These are phyloP conservation scores for Hyppa rectilinea DNA, from an alignment of 2,888 invertebrate genomes.

Conservation along the genomic window DNA sequence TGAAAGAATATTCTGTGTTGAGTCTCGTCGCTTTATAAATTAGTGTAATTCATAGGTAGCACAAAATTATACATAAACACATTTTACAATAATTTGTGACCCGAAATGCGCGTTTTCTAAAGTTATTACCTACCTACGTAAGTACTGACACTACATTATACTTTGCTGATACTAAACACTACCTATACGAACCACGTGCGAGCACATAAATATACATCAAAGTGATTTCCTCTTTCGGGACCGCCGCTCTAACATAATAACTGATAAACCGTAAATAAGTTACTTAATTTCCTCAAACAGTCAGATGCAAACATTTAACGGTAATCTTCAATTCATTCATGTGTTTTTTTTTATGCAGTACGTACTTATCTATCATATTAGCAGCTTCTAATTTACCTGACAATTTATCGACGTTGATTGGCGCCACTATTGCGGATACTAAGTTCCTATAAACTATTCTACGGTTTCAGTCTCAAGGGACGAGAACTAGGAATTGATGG, in stretches of 20 bases:
- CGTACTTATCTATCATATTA: neutral
- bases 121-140: neutral
- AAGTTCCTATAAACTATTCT: conserved; percentile 8
- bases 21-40: no score
- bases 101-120: neutral
- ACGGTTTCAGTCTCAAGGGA: conserved; percentile 17
- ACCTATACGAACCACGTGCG: conserved; percentile 16
- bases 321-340: neutral
- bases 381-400: conserved; percentile 1
- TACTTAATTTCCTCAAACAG: conserved; percentile 14
- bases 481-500: conserved; percentile 49
- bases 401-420: conserved; percentile 1
- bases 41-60: neutral
- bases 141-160: neutral
- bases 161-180: conserved; percentile 3
- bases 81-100: neutral
- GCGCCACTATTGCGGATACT: neutral
- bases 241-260: neutral
- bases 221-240: conserved; percentile 19
- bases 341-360: neutral
- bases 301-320: neutral
- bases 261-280: conserved; percentile 17
- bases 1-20: neutral
- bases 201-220: conserved; percentile 20
- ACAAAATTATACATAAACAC: neutral